Conservation (phyloP, 2,888 invertebrate genomes). For the Lacanobia wlatinum region DNA sequence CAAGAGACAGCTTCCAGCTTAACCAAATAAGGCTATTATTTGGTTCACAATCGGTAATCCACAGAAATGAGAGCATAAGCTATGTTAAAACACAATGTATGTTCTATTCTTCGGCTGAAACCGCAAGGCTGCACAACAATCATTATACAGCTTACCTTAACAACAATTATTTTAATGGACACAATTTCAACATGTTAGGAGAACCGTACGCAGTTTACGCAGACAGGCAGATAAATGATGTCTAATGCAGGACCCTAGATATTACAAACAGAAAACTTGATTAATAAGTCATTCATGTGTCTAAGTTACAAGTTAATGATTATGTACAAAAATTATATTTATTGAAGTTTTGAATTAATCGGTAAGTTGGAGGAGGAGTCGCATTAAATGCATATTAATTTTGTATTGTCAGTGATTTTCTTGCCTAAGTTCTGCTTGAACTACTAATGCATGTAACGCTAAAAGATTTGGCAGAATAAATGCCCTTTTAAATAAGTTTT, state of each 20-base stretch:
- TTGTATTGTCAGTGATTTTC: background rate
- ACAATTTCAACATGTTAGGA: conserved; percentile 59
- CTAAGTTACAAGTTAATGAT: conserved; percentile 41
- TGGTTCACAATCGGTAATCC: too few relatives aligned
- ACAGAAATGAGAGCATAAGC: background rate
- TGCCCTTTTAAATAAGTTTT: background rate
- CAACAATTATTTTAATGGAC: conserved; percentile 61
- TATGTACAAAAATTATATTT: conserved; percentile 26
- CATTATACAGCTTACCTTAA: conserved; percentile 31
- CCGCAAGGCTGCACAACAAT: conserved; percentile 25
- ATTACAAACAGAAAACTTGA: conserved; percentile 43
- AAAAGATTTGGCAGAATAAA: background rate
- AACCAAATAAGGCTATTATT: background rate
- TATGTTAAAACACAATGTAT: background rate
- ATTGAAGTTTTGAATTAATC: conserved; percentile 27
- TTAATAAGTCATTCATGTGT: conserved; percentile 62
- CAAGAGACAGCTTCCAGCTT: too few relatives aligned
- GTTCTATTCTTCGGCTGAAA: conserved; percentile 12
- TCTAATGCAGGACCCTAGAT: conserved; percentile 40
- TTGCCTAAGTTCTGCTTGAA: background rate
- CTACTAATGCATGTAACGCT: too few relatives aligned
- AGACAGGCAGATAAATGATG: conserved; percentile 63
- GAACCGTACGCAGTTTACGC: conserved; percentile 53
- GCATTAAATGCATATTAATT: background rate
- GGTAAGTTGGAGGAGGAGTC: conserved; percentile 16